These are phyloP conservation scores for Paratilapia polleni DNA, from an alignment of 2,113 vertebrate species.

Conservation along the genomic window DNA sequence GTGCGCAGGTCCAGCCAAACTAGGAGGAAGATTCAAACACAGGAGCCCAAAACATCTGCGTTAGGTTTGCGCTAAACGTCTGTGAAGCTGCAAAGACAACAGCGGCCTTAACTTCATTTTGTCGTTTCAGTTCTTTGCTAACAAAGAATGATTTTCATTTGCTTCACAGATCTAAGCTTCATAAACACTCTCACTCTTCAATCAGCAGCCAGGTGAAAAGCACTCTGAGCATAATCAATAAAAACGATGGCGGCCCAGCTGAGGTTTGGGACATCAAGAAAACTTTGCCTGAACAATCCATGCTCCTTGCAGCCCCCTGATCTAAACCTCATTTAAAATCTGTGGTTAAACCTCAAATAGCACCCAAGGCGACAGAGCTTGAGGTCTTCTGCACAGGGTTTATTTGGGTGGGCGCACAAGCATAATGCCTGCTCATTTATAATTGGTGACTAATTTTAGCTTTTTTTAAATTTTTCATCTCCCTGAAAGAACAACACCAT, in stretches of 20 bases:
- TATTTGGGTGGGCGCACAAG: too few species aligned
- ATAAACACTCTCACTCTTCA: neutral
- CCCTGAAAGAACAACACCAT: neutral
- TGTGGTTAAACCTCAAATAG: neutral
- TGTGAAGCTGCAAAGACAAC: too few species aligned
- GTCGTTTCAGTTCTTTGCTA: too few species aligned
- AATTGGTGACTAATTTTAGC: neutral
- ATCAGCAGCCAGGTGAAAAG: neutral
- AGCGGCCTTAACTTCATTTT: neutral
- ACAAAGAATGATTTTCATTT: too few species aligned
- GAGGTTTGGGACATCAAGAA: neutral
- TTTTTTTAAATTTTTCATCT: neutral
- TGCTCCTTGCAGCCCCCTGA: neutral
- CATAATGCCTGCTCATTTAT: neutral
- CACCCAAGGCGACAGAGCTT: neutral
- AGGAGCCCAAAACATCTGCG: neutral
- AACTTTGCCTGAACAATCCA: neutral
- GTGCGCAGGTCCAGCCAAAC: conserved; percentile 98
- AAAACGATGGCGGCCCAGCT: neutral
- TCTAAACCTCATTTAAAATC: neutral
- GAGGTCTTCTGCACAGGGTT: neutral
- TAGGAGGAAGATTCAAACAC: conserved; percentile 46
- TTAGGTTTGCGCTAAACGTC: neutral
- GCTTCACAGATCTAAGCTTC: neutral
- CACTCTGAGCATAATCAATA: neutral